Evolutionary conservation across 2,113 vertebrate genomes (phyloP), one percentile per base, ranked within the genome.

Genomic region (Pomatostomus ruficeps): DNA sequence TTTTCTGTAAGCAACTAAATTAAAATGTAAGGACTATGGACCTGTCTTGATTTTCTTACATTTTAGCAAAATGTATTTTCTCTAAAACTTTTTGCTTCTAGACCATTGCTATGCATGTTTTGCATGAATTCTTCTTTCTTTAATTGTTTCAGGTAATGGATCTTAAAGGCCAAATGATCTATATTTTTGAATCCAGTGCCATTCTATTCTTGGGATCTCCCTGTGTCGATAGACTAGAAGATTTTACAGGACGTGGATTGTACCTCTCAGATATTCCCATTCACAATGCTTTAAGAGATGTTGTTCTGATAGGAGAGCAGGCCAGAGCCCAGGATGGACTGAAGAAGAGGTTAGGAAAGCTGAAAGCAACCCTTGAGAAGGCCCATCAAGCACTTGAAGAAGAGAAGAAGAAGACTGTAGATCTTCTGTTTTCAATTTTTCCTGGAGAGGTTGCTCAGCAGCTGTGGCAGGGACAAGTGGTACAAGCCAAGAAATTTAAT

Each of bases 101-200:
- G 84, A 70, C 33, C 7, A 75, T n/a, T 84, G 40, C 17, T 46
- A 15, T 48, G 29, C 21, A 38, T 55, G 28, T 52, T 73, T 93
- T 72, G 19, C 31, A 16, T 91, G 23, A 93, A 83, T 79, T 85
- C 35, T 71, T 97, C 57, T 94, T 84, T 95, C 76, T 94, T 95
- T 94, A 74, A 78, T 89, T 97, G 63, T 96, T 87, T 57, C 95
- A 99, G 99, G 98, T 98, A 70, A 99, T 99, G 99, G 99, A 99
- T 95, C 98, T 99, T 71, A 99, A 99, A 98, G 99, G 99, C 77
- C 99, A 99, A 96, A 99, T 99, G 99, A 99, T 99, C 95, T 99
- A 99, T 91, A 98, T 99, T 81, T 97, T 99, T n/a, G 99, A 99
- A 95, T 99, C 99, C 80, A 99, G 98, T 43, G 98, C 98, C 28